Conservation (phyloP, 64 coral and sea anemone genomes). For the Dendrophyllia cribrosa region DNA sequence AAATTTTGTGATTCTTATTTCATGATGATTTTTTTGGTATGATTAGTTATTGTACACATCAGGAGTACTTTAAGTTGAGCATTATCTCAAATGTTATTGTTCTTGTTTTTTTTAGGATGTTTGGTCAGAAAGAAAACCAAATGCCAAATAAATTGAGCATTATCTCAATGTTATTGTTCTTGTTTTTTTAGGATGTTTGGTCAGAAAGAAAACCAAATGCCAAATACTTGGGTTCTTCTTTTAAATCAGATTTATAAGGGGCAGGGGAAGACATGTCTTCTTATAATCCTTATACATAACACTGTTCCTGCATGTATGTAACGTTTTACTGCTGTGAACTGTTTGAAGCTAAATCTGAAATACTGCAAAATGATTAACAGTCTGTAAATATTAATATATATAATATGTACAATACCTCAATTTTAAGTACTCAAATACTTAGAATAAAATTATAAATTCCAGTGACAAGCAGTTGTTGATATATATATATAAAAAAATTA, state of each 20-base stretch:
- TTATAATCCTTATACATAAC: constrained; percentile 16
- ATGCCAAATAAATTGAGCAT: constrained; percentile 30
- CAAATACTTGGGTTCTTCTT: constrained; percentile 5
- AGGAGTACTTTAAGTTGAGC: constrained; percentile 20
- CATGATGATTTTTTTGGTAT: constrained; percentile 22
- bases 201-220: constrained; percentile 27
- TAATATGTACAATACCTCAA: constrained; percentile 26
- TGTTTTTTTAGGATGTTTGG: constrained; percentile 9
- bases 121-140: constrained; percentile 33
- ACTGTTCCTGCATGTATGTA: constrained; percentile 10
- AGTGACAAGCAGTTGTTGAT: not conserved
- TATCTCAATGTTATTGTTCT: constrained; percentile 17
- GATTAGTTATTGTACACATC: constrained; percentile 18
- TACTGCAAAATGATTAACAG: constrained; percentile 13
- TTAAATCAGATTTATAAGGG: constrained; percentile 17
- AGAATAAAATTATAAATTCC: constrained; percentile 24
- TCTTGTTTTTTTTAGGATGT: not conserved
- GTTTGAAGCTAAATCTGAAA: not conserved
- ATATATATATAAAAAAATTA: not conserved
- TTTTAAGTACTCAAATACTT: constrained; percentile 6
- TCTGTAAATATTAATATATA: constrained; percentile 15
- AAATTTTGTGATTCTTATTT: constrained; percentile 10
- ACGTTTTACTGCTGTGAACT: constrained; percentile 14
- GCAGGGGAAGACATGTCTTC: constrained; percentile 23
- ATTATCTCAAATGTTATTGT: constrained; percentile 25